Evolutionary conservation across 2,888 invertebrate genomes (phyloP), one percentile per base, ranked within the genome.

Genomic region (Drosophila austrosaltans): DNA sequence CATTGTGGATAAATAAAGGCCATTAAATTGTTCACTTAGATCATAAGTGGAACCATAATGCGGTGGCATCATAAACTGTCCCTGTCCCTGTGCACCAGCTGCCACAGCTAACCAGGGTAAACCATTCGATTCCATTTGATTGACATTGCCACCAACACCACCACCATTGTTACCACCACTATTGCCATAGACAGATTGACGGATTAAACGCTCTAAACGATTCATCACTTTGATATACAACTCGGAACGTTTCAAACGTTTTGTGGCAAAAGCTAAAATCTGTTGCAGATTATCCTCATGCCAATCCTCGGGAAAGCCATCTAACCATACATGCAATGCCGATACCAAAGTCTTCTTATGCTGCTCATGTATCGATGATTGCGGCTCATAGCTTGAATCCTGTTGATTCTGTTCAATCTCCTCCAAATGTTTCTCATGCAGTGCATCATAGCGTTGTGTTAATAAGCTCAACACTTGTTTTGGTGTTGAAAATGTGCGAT

Each of bases 241-340:
- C 91, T 98, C 98, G 7, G 97, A 96, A 79, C 96, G 96, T 25
- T 97, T 95, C 77, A 97, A 93, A 81, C 96, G 95, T 83, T 96
- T 95, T 88, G 95, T 95, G 68, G 97, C 97, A 93, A 99, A 98
- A 86, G 96, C 95, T 87, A 97, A 94, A 82, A 99, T 94, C 92
- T 96, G 95, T 76, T 95, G 94, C 88, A 99, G 95, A 81, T 90
- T 92, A 3, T 90, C 91, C 64, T 92, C 92, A 65, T 90, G 90
- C 94, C 94, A 94, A 93, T 99, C 99, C 93, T 99, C 98, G 48
- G 98, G 97, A 92, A 98, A 99, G 69, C 97, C 97, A 93, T 99
- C 99, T 91, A 99, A 93, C 99, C 99, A 99, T 54, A 99, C 98
- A 91, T 98, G 97, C 79, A 99, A 94, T 74, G 97, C 97, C 81